phyloP scores from a whole-genome alignment of 2,797 vertebrate genomes.

The Eleutherodactylus coqui region DNA sequence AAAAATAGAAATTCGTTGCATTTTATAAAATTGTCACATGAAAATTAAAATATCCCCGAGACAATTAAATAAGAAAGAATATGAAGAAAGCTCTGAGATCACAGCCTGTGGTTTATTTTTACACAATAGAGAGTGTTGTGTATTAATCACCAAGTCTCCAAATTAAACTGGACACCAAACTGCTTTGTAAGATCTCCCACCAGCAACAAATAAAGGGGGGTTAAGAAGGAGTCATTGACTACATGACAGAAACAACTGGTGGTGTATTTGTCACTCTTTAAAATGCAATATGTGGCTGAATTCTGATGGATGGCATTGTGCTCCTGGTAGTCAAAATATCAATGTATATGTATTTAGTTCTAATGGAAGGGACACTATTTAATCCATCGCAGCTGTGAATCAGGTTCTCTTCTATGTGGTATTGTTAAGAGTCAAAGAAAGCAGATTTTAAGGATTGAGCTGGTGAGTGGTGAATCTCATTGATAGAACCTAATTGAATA shows the following conservation, averaged over 20 bases:
- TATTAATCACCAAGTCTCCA: background rate
- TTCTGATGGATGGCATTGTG: slow-evolving; percentile 1
- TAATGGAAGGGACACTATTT: background rate
- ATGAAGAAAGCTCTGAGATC: background rate
- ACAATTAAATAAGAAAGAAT: background rate
- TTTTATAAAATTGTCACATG: background rate
- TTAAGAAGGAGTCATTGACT: background rate
- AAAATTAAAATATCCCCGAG: background rate
- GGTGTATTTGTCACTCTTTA: slow-evolving; percentile 22
- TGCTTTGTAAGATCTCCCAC: slow-evolving; percentile 14
- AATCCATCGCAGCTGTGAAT: background rate
- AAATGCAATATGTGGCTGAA: background rate
- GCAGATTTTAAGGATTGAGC: background rate
- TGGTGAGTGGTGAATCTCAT: background rate
- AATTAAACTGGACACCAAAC: background rate
- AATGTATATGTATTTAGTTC: background rate
- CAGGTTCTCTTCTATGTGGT: slow-evolving; percentile 8
- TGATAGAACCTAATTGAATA: background rate
- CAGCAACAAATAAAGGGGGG: slow-evolving; percentile 4
- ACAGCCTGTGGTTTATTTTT: background rate
- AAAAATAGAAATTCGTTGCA: background rate
- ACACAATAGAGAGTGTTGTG: background rate
- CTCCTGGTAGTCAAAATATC: background rate
- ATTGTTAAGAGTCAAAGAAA: background rate
- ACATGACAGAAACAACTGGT: slow-evolving; percentile 16